phyloP scores from a whole-genome alignment of 2,888 invertebrate genomes.

The Ichneumoninae sp. region DNA sequence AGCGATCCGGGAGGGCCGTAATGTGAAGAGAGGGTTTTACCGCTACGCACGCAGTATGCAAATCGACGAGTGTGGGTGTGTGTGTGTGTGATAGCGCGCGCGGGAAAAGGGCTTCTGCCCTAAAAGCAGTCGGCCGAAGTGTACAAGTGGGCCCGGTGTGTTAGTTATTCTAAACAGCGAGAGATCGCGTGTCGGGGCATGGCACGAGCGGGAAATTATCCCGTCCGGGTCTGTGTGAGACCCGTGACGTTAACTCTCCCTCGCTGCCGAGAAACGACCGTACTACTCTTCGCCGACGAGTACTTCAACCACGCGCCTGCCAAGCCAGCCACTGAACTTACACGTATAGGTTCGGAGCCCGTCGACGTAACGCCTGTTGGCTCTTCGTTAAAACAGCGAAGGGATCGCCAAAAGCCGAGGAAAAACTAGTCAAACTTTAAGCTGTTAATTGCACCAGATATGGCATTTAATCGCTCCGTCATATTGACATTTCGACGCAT shows the following conservation, averaged over 20 bases:
- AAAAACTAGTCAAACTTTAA: not conserved
- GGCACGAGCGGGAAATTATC: conserved; percentile 78
- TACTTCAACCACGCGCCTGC: conserved; percentile 49
- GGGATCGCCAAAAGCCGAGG: not conserved
- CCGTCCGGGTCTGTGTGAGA: conserved; percentile 67
- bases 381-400: conserved; percentile 20
- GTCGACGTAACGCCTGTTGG: conserved; percentile 10
- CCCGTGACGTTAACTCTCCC: conserved; percentile 63
- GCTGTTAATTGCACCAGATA: not conserved
- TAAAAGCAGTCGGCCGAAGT: conserved; percentile 55
- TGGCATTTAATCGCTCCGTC: not conserved
- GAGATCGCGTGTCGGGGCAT: conserved; percentile 74
- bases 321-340: conserved; percentile 60
- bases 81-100: not conserved
- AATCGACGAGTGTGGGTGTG: conserved; percentile 41
- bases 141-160: conserved; percentile 33
- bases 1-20: conserved; percentile 10
- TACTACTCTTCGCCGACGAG: conserved; percentile 46
- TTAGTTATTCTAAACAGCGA: conserved; percentile 39
- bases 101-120: conserved; percentile 51
- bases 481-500: not conserved
- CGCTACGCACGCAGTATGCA: conserved; percentile 58
- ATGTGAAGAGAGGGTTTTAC: conserved; percentile 25
- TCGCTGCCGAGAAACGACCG: conserved; percentile 21
- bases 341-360: conserved; percentile 36